phyloP scores from a whole-genome alignment of 2,797 vertebrate species.

The Catostomus latipinnis region DNA sequence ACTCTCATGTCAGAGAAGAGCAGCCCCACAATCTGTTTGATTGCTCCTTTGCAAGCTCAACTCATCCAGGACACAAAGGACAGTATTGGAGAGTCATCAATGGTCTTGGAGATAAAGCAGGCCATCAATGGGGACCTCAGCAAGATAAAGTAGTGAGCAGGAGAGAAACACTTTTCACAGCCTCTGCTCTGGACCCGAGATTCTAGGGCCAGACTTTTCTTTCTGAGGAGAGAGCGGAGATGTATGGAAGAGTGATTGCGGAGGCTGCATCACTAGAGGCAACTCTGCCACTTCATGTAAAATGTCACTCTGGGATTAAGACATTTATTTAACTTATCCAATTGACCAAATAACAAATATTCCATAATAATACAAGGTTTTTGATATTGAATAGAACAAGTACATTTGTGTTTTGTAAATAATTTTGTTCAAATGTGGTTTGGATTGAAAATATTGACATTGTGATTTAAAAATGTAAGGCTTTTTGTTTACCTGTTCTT shows the following conservation, averaged over 20 bases:
- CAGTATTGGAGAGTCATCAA: neutral
- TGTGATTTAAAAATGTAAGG: neutral
- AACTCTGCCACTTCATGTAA: neutral
- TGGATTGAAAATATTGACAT: neutral
- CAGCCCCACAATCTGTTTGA: slow-evolving; percentile 1
- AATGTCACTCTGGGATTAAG: neutral
- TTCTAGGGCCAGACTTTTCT: neutral
- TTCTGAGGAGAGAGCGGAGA: neutral
- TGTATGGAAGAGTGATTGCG: neutral
- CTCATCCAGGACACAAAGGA: neutral
- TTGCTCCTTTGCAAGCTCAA: neutral
- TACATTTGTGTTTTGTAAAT: no score
- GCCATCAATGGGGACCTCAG: slow-evolving; percentile 1
- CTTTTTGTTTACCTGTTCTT: neutral
- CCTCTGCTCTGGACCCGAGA: neutral
- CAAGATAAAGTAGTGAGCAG: neutral
- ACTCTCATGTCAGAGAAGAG: neutral
- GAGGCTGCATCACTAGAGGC: neutral
- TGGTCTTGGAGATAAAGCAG: neutral
- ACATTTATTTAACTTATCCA: neutral
- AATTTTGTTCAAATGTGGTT: neutral
- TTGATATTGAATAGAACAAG: no score
- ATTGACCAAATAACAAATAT: neutral
- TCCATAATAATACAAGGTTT: no score
- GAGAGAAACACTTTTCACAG: neutral